Evolutionary conservation across 1,140 invertebrate genomes (phyloP).

Genomic region (Camponotus floridanus): DNA sequence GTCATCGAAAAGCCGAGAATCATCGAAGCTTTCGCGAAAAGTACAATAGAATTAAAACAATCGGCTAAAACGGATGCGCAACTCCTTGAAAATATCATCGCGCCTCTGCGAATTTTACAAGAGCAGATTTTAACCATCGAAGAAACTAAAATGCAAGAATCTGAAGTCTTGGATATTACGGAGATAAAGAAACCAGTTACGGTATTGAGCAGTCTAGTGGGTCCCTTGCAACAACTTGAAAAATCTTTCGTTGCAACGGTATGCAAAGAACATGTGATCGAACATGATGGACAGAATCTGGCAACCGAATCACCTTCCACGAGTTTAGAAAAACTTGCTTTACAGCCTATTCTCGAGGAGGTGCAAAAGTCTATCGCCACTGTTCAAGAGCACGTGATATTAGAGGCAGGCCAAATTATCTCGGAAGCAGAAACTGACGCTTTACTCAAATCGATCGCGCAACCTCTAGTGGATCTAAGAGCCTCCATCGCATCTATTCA

Average conservation of each 20-base stretch:
- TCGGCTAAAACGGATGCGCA: conserved; percentile 32
- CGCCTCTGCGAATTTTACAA: conserved; percentile 55
- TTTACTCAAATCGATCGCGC: conserved; percentile 74
- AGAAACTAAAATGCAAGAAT: conserved; percentile 64
- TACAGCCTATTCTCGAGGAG: conserved; percentile 65
- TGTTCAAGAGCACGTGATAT: conserved; percentile 75
- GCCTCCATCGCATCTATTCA: conserved; percentile 83
- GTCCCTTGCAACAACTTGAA: conserved; percentile 63
- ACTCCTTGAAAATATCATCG: conserved; percentile 49
- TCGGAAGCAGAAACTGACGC: conserved; percentile 64
- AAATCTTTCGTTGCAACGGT: conserved; percentile 65
- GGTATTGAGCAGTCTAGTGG: conserved; percentile 49
- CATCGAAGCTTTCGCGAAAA: conserved; percentile 41
- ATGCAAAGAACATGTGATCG: conserved; percentile 49
- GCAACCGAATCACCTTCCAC: background rate
- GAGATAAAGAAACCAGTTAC: conserved; percentile 46
- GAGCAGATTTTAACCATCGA: conserved; percentile 67
- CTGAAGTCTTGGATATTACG: conserved; percentile 35
- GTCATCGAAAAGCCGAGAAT: conserved; percentile 38
- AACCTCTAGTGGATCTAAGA: conserved; percentile 81
- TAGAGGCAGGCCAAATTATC: conserved; percentile 65
- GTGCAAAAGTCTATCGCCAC: conserved; percentile 73
- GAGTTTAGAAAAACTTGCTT: conserved; percentile 33
- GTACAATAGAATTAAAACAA: background rate
- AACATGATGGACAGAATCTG: conserved; percentile 21